Base-by-base conservation (phyloP, 2,797 vertebrate species). In the Neostethus bicornis region DNA sequence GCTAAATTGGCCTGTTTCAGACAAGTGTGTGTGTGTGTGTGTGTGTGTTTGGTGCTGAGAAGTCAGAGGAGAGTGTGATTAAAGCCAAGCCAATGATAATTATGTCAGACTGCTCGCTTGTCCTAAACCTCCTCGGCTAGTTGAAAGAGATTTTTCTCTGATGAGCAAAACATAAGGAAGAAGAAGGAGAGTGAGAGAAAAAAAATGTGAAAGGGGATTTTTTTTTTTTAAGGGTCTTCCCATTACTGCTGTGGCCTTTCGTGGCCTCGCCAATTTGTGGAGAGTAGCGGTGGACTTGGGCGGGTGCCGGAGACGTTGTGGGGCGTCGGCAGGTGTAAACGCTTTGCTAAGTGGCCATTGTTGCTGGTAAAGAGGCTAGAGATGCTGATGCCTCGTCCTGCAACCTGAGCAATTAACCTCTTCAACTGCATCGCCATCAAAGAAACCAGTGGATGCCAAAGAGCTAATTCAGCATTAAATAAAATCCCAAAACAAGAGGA, bases 61-160 rank as follows among this genome's bases (percentile, higher is more conserved):
- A 91, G 90, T 89, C 86, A 67, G 69, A 88, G 81, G 82, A 87
- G 78, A 85, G 77, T 79, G 87, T 89, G 89, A 93, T 93, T 93
- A 92, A 91, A 92, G 90, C 85, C 83, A 75, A 89, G 84, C 84
- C 80, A 82, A 70, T 76, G 85, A 86, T 92, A 90, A 93, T 92
- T 91, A 91, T 86, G 89, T 91, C 87, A 84, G 83, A 77, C 89
- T 89, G 77, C 72, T 70, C 81, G 74, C 86, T 87, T 85, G 89
- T 91, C 88, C 83, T 85, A 78, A 81, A 82, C 82, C 84, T 85
- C 78, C 57, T 70, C 41, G 3, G 71, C 79, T 88, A 89, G 87
- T 91, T 92, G 88, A 92, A 92, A 92, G 89, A 84, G 85, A 91
- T 89, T 89, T 87, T 66, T 75, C 77, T 84, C 75, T 66, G 77